These are phyloP conservation scores for Calcarius lapponicus DNA, from an alignment of 2,797 vertebrate genomes.

Conservation along the genomic window DNA sequence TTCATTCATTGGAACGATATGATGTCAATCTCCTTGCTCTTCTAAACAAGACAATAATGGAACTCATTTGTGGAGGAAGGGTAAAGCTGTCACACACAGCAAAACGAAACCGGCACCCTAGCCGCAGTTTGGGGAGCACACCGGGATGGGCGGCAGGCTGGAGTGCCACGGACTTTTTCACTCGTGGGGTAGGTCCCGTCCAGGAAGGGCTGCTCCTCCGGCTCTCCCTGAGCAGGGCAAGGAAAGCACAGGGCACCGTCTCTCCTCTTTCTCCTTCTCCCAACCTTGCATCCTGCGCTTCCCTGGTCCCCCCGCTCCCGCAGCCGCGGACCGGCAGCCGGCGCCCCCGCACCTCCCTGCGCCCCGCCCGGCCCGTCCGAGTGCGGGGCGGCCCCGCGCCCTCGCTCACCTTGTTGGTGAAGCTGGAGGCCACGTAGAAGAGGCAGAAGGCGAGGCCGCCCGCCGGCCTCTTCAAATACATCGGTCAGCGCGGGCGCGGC, in stretches of 20 bases:
- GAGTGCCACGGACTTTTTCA: background rate
- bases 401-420: constrained; percentile 90
- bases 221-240: no score
- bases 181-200: accelerated
- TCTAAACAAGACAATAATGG: accelerated
- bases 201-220: background rate
- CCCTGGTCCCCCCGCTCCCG: background rate
- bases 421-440: constrained; percentile 85
- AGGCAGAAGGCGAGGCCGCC: constrained; percentile 81
- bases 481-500: constrained; percentile 53
- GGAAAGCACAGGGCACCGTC: no score
- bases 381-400: background rate
- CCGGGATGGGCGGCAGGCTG: background rate
- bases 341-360: background rate
- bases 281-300: background rate
- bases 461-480: constrained; percentile 77
- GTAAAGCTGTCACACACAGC: no score
- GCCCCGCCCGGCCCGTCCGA: background rate
- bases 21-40: no score
- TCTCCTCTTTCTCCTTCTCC: background rate
- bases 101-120: accelerated
- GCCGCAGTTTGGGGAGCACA: accelerated
- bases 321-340: background rate
- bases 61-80: accelerated
- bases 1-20: accelerated